phyloP scores from a whole-genome alignment of 2,797 vertebrate species.

The Delichon dasypus region DNA sequence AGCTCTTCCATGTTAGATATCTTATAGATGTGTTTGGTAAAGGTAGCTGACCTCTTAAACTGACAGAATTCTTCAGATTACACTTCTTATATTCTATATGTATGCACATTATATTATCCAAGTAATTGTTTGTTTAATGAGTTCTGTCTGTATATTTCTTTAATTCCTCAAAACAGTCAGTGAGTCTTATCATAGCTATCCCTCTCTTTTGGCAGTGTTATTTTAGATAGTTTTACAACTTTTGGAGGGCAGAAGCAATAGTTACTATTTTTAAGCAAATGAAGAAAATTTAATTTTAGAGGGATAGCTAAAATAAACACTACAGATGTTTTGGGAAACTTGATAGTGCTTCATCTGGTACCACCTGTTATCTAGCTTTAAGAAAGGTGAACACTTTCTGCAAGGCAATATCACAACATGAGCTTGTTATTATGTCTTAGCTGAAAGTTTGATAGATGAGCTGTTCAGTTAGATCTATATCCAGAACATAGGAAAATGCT shows the following conservation, averaged over 20 bases:
- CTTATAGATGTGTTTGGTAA: not conserved
- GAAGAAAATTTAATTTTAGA: not conserved
- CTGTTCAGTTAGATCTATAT: not conserved
- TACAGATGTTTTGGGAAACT: not conserved
- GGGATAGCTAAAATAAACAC: not conserved
- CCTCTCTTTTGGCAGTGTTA: not conserved
- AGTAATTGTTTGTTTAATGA: not conserved
- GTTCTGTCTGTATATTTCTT: not conserved
- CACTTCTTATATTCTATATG: not conserved
- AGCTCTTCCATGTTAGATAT: not conserved
- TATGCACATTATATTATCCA: not conserved
- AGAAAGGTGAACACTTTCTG: not conserved
- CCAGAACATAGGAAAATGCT: not conserved
- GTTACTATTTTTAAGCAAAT: not conserved
- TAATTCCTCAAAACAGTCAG: not conserved
- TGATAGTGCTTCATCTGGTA: not conserved
- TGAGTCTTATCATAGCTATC: not conserved
- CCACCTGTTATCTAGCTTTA: not conserved
- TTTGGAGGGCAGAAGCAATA: not conserved
- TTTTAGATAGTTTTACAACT: not conserved
- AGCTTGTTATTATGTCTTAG: not conserved
- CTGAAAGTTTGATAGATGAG: not conserved
- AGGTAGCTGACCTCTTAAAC: not conserved
- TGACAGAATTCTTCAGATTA: not conserved
- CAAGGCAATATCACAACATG: not conserved